These are phyloP conservation scores for Pipa parva DNA, from an alignment of 2,113 vertebrate genomes.

Conservation along the genomic window DNA sequence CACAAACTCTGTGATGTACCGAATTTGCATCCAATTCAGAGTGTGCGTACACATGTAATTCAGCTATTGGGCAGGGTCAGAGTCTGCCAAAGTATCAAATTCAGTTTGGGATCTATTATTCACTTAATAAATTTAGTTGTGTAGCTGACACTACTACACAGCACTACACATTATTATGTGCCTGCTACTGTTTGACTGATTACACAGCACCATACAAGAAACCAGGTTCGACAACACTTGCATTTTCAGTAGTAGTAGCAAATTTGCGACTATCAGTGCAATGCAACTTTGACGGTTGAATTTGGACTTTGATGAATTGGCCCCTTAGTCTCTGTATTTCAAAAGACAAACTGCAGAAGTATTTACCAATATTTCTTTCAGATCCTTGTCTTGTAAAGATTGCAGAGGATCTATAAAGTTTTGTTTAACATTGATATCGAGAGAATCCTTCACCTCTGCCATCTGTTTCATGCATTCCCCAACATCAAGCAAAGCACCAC, in stretches of 20 bases:
- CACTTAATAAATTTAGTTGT: no score
- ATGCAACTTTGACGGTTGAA: background rate
- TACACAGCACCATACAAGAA: no score
- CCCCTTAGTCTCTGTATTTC: no score
- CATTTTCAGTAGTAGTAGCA: no score
- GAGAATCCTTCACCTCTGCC: conserved; percentile 87
- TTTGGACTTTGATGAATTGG: no score
- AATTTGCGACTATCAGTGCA: background rate
- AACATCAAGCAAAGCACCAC: conserved; percentile 75
- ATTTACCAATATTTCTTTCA: conserved; percentile 88
- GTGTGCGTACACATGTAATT: background rate
- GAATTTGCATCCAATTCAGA: background rate
- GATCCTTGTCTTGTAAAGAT: conserved; percentile 87
- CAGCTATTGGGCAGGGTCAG: background rate
- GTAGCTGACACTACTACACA: no score
- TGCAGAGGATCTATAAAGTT: conserved; percentile 92
- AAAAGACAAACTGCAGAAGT: background rate
- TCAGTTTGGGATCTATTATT: background rate
- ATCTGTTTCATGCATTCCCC: conserved; percentile 91
- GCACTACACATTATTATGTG: no score
- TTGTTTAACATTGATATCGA: conserved; percentile 90
- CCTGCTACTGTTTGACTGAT: no score
- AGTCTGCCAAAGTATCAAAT: background rate
- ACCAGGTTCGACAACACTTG: no score
- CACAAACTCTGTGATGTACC: background rate